Evolutionary conservation across 2,113 vertebrate genomes (phyloP).

Genomic region (Dromas ardeola): DNA sequence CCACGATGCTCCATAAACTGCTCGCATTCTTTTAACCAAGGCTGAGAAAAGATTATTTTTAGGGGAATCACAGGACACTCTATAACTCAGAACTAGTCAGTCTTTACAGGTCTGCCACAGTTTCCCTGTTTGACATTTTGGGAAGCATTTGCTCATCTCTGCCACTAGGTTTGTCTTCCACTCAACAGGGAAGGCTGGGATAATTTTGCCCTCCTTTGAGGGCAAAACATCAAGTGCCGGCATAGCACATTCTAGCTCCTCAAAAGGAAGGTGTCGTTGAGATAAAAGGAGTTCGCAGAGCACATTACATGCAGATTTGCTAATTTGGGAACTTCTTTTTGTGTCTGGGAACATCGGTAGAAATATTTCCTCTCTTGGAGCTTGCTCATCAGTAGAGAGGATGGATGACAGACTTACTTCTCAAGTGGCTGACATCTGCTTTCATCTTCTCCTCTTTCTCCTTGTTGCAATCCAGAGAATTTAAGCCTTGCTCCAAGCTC

Average conservation of each 20-base stretch:
- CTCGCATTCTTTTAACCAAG: neutral
- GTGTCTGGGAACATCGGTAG: neutral
- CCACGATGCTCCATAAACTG: neutral
- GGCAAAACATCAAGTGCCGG: neutral
- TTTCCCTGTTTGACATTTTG: neutral
- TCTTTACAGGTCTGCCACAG: neutral
- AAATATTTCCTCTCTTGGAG: neutral
- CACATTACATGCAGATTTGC: neutral
- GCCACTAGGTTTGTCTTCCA: neutral
- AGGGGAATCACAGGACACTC: neutral
- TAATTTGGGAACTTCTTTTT: neutral
- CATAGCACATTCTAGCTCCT: neutral
- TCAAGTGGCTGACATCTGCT: constrained; percentile 91
- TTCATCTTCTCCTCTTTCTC: constrained; percentile 93
- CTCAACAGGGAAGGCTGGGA: neutral
- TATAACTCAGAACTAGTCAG: neutral
- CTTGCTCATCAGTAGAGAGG: neutral
- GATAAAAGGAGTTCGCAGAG: neutral
- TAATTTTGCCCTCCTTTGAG: neutral
- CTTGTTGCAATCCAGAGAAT: constrained; percentile 82
- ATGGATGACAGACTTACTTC: constrained; percentile 80
- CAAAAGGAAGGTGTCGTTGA: neutral
- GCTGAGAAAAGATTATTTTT: neutral
- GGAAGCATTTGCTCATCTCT: neutral
- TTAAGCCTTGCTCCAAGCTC: constrained; percentile 91